Base-by-base conservation (phyloP, 2,797 vertebrate species). In the Rhynchotus rufescens region DNA sequence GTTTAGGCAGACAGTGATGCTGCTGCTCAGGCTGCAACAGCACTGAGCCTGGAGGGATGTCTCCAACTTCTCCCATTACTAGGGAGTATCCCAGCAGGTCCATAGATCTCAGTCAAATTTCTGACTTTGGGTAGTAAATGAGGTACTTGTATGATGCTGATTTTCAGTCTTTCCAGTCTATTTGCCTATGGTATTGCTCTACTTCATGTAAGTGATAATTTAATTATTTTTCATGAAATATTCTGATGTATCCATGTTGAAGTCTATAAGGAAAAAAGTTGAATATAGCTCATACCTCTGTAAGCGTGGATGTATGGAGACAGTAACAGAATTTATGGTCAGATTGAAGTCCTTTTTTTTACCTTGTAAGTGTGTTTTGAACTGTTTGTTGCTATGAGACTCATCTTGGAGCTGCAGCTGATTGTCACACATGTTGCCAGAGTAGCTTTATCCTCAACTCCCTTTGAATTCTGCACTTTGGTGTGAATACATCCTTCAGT, bases 11-110 rank as follows among this genome's bases (percentile, higher is more conserved):
- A 12, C 6, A 81, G 36, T 42, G 34, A 42, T 26, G 38, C 22
- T 49, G 2, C 34, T 57, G 23, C 21, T 51, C 49, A 47, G 45
- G 16, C 21, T 15, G 26, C 15, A 34, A 78, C 26, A 38, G 36
- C 20, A 12, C 0, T 6, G 28, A 74, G n/a, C 25, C n/a, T 2
- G 1, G 45, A 21, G 15, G 4, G 1, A 4, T 8, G 0, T 62
- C 52, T 69, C 38, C 21, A 7, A 21, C 32, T 47, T 44, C 30
- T 88, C 60, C 22, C 51, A 3, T 4, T 40, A 42, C 15, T 38
- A 15, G 10, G 30, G 23, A 76, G 19, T 40, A 54, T 16, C 15
- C 44, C n/a, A 30, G 17, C 11, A 71, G 47, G 12, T 15, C 64
- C 19, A 0, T 23, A 12, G 56, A 0, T 16, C n/a, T 54, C 44